Evolutionary conservation across 2,888 invertebrate genomes (phyloP), one percentile per base, ranked within the genome.

Genomic region (Formica aserva): DNA sequence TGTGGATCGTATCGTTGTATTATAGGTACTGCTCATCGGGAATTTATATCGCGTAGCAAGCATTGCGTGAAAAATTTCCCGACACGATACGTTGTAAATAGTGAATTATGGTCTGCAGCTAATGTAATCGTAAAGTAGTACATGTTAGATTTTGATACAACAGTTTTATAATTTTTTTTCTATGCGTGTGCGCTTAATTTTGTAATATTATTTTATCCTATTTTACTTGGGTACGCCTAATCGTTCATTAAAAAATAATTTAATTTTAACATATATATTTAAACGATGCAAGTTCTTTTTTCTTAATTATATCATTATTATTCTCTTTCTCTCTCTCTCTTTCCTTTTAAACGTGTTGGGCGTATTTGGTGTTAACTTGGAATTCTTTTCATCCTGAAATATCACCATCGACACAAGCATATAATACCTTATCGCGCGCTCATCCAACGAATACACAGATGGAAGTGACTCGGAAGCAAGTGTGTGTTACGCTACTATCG

Each of bases 81-180:
- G 71, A 77, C 67, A 55, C 60, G 60, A 71, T 72, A 60, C 35
- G 74, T 74, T 60, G 60, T 72, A 72, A 78, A 78, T 60, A 60
- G 41, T 72, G 41, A 78, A 78, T 78, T 72, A 74, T 45, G 22
- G 18, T 13, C n/a, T 3, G 57, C 72, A 45, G 11, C 18, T 32
- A 45, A 60, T 72, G n/a, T 22, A 35, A 72, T 78, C 45, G 74
- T 35, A 35, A 60, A 63, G 48, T 35, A 6, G 5, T 8, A 57
- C 57, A 22, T 32, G 55, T 22, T 55, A 15, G 22, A 52, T 69
- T 32, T 77, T 77, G 13, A 60, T 57, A 29, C 41, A 45, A 45
- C 38, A 41, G 57, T 32, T 35, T 72, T 35, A 45, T 32, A 45
- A 45, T 26, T 72, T 71, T 41, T 26, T 3, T 11, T 41, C 9